Conservation (phyloP, 2,888 invertebrate genomes). For the Hirtodrosophila alboralis region DNA sequence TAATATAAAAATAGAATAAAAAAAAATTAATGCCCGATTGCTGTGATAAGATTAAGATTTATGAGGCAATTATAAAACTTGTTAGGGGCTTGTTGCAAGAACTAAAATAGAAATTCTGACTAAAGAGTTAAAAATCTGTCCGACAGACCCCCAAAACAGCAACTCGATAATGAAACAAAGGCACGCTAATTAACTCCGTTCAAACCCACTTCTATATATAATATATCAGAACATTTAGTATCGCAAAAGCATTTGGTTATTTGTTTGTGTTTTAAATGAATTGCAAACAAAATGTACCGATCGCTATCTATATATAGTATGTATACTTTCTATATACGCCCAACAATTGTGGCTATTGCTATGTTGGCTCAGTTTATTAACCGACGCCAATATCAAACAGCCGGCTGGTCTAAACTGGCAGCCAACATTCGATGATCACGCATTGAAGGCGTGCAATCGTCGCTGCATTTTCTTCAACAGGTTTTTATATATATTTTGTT, state of each 20-base stretch:
- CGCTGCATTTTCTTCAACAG: slow-evolving; percentile 76
- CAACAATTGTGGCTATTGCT: slow-evolving; percentile 47
- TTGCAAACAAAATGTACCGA: slow-evolving; percentile 33
- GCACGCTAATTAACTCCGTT: background rate
- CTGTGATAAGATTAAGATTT: slow-evolving; percentile 26
- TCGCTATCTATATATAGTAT: slow-evolving; percentile 1
- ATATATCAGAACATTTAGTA: slow-evolving; percentile 6
- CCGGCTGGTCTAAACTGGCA: slow-evolving; percentile 34
- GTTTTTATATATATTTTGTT: slow-evolving; percentile 32
- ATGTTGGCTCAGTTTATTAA: slow-evolving; percentile 62
- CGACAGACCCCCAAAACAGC: slow-evolving; percentile 11
- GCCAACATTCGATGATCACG: slow-evolving; percentile 65
- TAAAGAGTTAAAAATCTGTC: slow-evolving; percentile 7
- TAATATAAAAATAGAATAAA: too few relatives aligned
- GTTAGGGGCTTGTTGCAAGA: slow-evolving; percentile 27
- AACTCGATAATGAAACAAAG: background rate
- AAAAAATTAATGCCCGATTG: slow-evolving; percentile 13
- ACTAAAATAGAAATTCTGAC: slow-evolving; percentile 4
- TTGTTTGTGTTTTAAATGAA: slow-evolving; percentile 34
- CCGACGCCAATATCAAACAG: slow-evolving; percentile 60
- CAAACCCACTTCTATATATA: slow-evolving; percentile 2
- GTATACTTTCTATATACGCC: slow-evolving; percentile 47
- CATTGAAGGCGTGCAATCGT: slow-evolving; percentile 62
- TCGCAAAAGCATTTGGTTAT: too few relatives aligned
- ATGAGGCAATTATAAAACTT: slow-evolving; percentile 8